These are phyloP conservation scores for Galerucella calmariensis DNA, from an alignment of 2,888 invertebrate genomes.

Conservation along the genomic window DNA sequence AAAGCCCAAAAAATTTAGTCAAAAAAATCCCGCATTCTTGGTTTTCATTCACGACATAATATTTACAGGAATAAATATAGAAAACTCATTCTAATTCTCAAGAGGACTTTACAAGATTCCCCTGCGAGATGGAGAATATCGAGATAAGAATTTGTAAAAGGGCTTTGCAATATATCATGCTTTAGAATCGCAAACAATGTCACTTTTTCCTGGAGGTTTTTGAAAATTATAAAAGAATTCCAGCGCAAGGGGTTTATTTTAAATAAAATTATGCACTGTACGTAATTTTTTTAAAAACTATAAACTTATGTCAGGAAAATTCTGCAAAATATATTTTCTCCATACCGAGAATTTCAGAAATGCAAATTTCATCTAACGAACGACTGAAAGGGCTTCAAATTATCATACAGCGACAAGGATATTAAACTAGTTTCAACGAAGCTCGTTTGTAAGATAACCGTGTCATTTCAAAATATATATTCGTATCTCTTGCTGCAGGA, in stretches of 20 bases:
- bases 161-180: constrained; percentile 9
- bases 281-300: too few species aligned
- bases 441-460: not conserved
- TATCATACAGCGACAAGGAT: not conserved
- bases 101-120: not conserved
- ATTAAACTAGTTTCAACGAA: not conserved
- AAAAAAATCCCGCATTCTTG: not conserved
- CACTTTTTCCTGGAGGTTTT: not conserved
- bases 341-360: not conserved
- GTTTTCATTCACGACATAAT: not conserved
- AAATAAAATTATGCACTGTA: too few species aligned
- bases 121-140: not conserved
- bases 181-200: constrained; percentile 1
- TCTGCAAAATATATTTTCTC: not conserved
- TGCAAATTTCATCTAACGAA: not conserved
- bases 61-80: not conserved
- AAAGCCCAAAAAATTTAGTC: too few species aligned
- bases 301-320: not conserved
- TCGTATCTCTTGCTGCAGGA: not conserved
- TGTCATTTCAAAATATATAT: too few species aligned
- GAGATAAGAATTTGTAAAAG: constrained; percentile 1
- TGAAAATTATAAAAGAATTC: not conserved
- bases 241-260: not conserved
- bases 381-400: not conserved
- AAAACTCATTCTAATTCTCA: constrained; percentile 15